These are phyloP conservation scores for Venustaconcha ellipsiformis DNA, from an alignment of 1,140 invertebrate genomes.

Conservation along the genomic window DNA sequence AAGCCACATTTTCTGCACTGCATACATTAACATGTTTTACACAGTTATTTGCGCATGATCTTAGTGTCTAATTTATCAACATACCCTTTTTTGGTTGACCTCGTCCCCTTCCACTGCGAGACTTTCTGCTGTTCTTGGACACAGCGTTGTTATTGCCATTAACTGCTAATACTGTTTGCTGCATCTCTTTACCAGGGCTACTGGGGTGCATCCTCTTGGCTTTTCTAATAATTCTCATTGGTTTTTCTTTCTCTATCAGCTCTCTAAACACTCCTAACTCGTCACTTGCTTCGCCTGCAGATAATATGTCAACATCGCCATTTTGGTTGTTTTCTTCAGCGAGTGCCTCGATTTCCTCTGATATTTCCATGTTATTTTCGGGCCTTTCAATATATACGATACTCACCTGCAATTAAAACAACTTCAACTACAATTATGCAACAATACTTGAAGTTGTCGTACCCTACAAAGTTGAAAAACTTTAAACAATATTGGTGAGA, in stretches of 20 bases:
- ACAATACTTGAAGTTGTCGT: too few species aligned
- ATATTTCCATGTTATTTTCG: too few species aligned
- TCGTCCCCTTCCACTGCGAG: slow-evolving; percentile 17
- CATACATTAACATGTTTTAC: too few species aligned
- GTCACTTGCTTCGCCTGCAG: background rate
- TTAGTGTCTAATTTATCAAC: too few species aligned
- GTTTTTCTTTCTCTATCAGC: slow-evolving; percentile 21
- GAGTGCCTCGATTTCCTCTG: too few species aligned
- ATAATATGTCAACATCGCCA: slow-evolving; percentile 15
- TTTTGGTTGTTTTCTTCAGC: slow-evolving; percentile 16
- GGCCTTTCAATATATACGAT: too few species aligned
- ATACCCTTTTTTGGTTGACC: slow-evolving; percentile 29
- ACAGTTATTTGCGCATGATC: too few species aligned
- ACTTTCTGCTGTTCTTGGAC: slow-evolving; percentile 30
- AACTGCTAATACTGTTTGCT: background rate
- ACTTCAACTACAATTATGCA: too few species aligned
- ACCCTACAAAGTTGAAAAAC: too few species aligned
- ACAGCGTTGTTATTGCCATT: background rate
- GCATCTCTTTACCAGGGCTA: slow-evolving; percentile 16
- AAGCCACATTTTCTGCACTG: too few species aligned
- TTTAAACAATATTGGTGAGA: too few species aligned
- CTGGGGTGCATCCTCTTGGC: slow-evolving; percentile 21
- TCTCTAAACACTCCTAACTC: slow-evolving; percentile 10
- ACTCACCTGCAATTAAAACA: too few species aligned
- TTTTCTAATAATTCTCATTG: slow-evolving; percentile 26